These are phyloP conservation scores for Serinus canaria DNA, from an alignment of 2,113 vertebrate species.

Conservation along the genomic window DNA sequence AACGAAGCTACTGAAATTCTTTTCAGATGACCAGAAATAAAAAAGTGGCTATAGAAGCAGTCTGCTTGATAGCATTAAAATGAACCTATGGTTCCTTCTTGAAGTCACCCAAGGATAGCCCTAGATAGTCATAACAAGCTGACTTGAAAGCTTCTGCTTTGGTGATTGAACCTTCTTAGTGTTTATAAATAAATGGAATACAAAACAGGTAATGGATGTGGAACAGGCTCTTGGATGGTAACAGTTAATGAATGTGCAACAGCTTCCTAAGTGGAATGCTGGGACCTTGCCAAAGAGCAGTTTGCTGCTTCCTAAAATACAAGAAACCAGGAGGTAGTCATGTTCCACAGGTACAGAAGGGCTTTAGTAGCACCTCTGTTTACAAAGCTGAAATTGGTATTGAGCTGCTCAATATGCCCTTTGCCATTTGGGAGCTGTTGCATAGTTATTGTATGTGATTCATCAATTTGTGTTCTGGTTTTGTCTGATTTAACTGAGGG, in stretches of 20 bases:
- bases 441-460: background rate
- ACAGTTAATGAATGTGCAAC: background rate
- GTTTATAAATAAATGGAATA: background rate
- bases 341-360: accelerated
- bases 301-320: background rate
- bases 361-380: background rate
- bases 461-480: background rate
- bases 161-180: background rate
- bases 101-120: background rate
- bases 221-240: background rate
- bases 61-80: background rate
- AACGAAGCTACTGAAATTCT: background rate
- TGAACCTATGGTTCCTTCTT: background rate
- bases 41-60: background rate
- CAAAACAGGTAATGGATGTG: background rate
- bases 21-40: background rate
- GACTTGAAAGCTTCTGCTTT: background rate
- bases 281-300: background rate
- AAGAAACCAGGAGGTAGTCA: accelerated
- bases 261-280: background rate
- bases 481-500: background rate
- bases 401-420: background rate
- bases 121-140: background rate
- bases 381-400: background rate
- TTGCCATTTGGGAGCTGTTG: background rate